Percentiles rank a stretch among this genome's conserved stretches.
phyloP scores from a whole-genome alignment of 1,140 invertebrate species.

The Idris sp. region DNA sequence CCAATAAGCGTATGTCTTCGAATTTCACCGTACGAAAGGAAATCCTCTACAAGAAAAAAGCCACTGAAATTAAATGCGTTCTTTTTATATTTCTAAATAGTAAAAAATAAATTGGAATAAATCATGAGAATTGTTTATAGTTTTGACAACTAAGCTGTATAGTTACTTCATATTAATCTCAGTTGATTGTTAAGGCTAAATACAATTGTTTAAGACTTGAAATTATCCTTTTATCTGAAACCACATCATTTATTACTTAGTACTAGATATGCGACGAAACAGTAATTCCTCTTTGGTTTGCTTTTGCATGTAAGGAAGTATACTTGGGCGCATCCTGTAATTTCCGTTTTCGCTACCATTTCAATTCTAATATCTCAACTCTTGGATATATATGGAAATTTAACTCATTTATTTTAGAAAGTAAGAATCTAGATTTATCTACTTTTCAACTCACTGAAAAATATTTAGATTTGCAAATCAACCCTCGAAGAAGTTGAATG shows the following conservation, averaged over 20 bases:
- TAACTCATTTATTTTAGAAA: slow-evolving; percentile 41
- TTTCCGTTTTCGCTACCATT: slow-evolving; percentile 38
- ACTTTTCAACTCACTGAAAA: slow-evolving; percentile 27
- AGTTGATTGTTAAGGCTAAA: too few species aligned
- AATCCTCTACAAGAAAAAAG: too few species aligned
- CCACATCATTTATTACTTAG: neutral
- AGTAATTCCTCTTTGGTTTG: slow-evolving; percentile 26
- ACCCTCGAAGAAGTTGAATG: slow-evolving; percentile 25
- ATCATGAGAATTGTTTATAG: slow-evolving; percentile 4
- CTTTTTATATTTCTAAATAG: too few species aligned
- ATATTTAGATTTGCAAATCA: slow-evolving; percentile 45
- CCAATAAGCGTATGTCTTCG: slow-evolving; percentile 13
- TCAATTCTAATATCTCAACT: slow-evolving; percentile 33
- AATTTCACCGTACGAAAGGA: neutral
- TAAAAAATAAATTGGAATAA: too few species aligned
- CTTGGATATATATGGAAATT: slow-evolving; percentile 39
- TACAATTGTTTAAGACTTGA: too few species aligned
- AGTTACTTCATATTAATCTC: too few species aligned
- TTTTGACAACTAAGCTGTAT: too few species aligned
- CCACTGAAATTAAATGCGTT: too few species aligned
- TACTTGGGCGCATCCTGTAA: slow-evolving; percentile 32
- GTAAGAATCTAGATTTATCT: slow-evolving; percentile 39
- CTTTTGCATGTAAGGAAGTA: slow-evolving; percentile 29
- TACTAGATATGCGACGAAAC: slow-evolving; percentile 7
- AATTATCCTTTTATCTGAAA: neutral